Conservation (phyloP, 2,113 vertebrate genomes). For the Probosciger aterrimus region DNA sequence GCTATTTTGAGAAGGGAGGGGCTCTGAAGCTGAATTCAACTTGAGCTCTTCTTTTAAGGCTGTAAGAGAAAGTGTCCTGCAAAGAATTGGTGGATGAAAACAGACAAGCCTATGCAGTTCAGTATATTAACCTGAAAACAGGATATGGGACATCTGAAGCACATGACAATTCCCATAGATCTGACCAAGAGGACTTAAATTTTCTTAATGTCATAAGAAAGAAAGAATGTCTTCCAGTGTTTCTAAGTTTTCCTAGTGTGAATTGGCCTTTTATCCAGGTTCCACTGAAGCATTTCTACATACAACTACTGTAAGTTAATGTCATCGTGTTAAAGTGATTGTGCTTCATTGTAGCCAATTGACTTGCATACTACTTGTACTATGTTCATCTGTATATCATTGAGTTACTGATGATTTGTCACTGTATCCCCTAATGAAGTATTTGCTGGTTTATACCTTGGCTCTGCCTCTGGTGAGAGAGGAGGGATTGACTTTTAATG, state of each 20-base stretch:
- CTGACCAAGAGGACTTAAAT: background rate
- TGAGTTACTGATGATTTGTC: background rate
- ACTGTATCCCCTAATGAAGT: background rate
- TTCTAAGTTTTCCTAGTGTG: background rate
- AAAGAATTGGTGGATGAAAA: background rate
- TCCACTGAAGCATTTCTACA: background rate
- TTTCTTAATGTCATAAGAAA: background rate
- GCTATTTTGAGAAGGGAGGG: conserved; percentile 16
- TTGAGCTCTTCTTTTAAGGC: background rate
- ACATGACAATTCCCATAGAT: background rate
- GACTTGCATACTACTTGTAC: background rate
- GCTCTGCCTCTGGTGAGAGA: background rate
- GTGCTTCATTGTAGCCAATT: background rate
- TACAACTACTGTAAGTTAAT: background rate
- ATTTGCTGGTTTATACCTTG: background rate
- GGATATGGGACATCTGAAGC: background rate
- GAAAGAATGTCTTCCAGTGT: background rate
- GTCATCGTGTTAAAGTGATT: background rate
- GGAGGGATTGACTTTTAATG: background rate
- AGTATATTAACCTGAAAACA: background rate
- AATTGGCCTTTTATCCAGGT: background rate
- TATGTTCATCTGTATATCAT: background rate
- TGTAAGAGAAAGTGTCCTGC: background rate
- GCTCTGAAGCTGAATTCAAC: background rate
- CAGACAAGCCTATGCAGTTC: background rate